Percentiles rank a stretch among this genome's conserved stretches.
Conservation (phyloP, 2,113 vertebrate genomes). For the Murina feae region DNA sequence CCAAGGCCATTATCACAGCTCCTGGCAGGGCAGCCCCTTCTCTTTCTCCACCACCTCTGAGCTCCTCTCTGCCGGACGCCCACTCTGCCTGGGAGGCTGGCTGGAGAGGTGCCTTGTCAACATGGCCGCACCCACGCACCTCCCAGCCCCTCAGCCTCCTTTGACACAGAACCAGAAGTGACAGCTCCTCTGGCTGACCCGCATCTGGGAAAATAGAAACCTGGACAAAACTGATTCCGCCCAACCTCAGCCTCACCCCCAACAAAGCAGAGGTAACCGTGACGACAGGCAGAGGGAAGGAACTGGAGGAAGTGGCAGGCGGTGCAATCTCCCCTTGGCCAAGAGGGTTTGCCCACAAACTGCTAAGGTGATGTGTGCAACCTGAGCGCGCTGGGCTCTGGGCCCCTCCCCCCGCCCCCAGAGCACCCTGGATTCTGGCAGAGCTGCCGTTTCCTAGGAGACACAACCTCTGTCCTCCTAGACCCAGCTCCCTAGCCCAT, state of each 20-base stretch:
- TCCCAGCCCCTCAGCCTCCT: slow-evolving; percentile 53
- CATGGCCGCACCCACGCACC: slow-evolving; percentile 26
- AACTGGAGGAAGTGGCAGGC: slow-evolving; percentile 71
- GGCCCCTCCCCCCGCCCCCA: background rate
- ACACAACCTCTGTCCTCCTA: background rate
- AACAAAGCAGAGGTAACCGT: slow-evolving; percentile 28
- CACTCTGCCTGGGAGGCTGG: background rate
- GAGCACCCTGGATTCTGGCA: background rate
- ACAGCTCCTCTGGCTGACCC: slow-evolving; percentile 70
- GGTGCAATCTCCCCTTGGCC: slow-evolving; percentile 56
- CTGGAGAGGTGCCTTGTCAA: background rate
- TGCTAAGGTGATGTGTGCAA: slow-evolving; percentile 61
- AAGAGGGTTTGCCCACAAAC: slow-evolving; percentile 74
- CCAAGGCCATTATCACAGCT: background rate
- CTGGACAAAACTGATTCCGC: slow-evolving; percentile 54
- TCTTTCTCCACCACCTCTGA: background rate
- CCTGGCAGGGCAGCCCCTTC: background rate
- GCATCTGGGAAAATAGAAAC: slow-evolving; percentile 65
- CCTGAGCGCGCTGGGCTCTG: background rate
- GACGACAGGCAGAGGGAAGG: slow-evolving; percentile 71
- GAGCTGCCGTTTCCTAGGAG: background rate
- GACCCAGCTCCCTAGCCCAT: background rate
- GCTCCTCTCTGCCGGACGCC: background rate
- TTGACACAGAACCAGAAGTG: slow-evolving; percentile 69
- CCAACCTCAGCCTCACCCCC: slow-evolving; percentile 66